These are phyloP conservation scores for Sylvicola cinctus DNA, from an alignment of 2,888 invertebrate genomes.

Conservation along the genomic window DNA sequence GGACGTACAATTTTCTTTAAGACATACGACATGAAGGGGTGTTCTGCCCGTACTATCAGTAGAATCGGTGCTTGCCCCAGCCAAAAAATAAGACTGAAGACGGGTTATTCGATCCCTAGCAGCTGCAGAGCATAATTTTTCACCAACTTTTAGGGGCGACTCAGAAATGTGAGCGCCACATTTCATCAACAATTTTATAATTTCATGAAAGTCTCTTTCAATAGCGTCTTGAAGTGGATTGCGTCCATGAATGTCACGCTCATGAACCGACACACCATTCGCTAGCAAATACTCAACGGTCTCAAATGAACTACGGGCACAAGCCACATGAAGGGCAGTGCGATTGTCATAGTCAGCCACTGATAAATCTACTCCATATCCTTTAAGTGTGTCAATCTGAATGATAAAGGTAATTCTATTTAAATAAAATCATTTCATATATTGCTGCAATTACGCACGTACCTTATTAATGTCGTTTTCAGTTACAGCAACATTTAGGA, in stretches of 20 bases:
- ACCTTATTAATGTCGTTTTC: constrained; percentile 20
- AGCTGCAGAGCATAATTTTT: constrained; percentile 45
- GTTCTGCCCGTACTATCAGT: constrained; percentile 42
- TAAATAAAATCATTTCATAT: neutral
- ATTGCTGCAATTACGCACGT: too few relatives aligned
- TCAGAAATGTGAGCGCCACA: constrained; percentile 57
- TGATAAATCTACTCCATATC: constrained; percentile 53
- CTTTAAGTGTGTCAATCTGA: constrained; percentile 13
- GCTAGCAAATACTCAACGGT: constrained; percentile 52
- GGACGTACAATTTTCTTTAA: too few relatives aligned
- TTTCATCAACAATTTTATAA: constrained; percentile 42
- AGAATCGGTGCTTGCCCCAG: constrained; percentile 43
- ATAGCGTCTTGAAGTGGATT: constrained; percentile 54
- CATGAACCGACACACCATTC: constrained; percentile 66
- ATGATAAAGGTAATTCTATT: too few relatives aligned
- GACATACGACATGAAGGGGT: constrained; percentile 38
- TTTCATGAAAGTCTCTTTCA: constrained; percentile 34
- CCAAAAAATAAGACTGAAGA: constrained; percentile 37
- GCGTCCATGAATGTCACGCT: constrained; percentile 44
- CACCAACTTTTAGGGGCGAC: constrained; percentile 35
- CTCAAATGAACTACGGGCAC: constrained; percentile 41
- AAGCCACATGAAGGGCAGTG: constrained; percentile 65
- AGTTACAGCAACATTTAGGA: constrained; percentile 42
- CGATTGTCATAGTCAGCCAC: constrained; percentile 50
- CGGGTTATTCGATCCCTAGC: constrained; percentile 34